These are phyloP conservation scores for Elachura formosa DNA, from an alignment of 2,113 vertebrate genomes.

Conservation along the genomic window DNA sequence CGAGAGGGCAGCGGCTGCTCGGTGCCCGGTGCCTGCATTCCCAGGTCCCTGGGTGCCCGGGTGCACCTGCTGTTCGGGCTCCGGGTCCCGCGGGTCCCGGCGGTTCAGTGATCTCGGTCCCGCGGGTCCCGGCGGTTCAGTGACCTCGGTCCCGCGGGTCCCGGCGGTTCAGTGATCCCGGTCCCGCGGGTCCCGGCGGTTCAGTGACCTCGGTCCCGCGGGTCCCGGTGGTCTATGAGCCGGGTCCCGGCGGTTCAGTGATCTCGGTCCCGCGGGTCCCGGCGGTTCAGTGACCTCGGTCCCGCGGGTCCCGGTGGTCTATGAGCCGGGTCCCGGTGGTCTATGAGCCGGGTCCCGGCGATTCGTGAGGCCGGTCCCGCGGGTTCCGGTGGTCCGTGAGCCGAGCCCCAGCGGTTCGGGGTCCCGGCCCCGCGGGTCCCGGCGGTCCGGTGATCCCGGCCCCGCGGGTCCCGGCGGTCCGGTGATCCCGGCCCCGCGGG, in stretches of 20 bases:
- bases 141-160: not conserved
- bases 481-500: too few species aligned
- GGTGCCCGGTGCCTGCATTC: not conserved
- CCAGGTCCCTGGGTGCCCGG: not conserved
- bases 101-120: too few species aligned
- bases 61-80: not conserved
- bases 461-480: too few species aligned
- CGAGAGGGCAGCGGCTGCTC: not conserved
- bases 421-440: not conserved
- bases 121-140: not conserved
- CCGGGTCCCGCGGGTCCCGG: not conserved
- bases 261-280: not conserved
- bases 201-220: rapidly evolving
- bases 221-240: not conserved
- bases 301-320: not conserved
- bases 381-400: not conserved
- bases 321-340: not conserved
- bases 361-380: rapidly evolving
- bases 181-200: not conserved
- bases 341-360: too few species aligned
- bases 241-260: not conserved
- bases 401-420: not conserved
- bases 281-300: too few species aligned
- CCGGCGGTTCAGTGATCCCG: not conserved
- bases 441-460: not conserved